Base-by-base conservation (phyloP, 2,888 invertebrate genomes). In the Lepidocyrtoides sp. region DNA sequence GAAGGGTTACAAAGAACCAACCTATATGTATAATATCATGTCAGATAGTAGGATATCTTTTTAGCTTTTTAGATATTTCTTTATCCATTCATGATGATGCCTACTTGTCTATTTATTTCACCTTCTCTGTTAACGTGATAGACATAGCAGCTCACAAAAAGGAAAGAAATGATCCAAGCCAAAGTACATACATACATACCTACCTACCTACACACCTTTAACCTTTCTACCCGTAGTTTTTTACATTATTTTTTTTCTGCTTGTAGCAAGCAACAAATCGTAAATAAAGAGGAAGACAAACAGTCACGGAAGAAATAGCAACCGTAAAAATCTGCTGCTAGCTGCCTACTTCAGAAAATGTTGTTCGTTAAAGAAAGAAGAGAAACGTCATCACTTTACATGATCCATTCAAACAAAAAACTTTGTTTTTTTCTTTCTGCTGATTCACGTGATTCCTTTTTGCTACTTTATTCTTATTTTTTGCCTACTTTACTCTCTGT, bases 381-480 rank as follows among this genome's bases (percentile, higher is more conserved):
- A 23, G n/a, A 63, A 63, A 14, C 32, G 26, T 29, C 63, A 63
- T 63, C 63, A 63, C 23, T 26, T 63, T 63, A 63, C 63, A 63
- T n/a, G 14, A 63, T 63, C 14, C 29, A 32, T 63, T n/a, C 29
- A 12, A 63, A 29, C 29, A 26, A 63, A 51, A 77, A 77, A 51
- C 32, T 51, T 4, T 77, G 8, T 44, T 20, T 63, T 20, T 20
- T 23, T 8, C 14, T 77, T 72, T 51, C 29, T 77, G 77, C 77
- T 77, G 77, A 54, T 54, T 54, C 51, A 72, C 36, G 36, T 41
- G 63, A 63, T 63, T 63, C 63, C 32, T n/a, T n/a, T n/a, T n/a
- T n/a, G n/a, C n/a, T n/a, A n/a, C n/a, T n/a, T n/a, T n/a, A 3
- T 29, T 10, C 63, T 29, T 63, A 63, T 14, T 63, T 63, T 14